These are phyloP conservation scores for Apoda limacodes DNA, from an alignment of 2,888 invertebrate species.

Conservation along the genomic window DNA sequence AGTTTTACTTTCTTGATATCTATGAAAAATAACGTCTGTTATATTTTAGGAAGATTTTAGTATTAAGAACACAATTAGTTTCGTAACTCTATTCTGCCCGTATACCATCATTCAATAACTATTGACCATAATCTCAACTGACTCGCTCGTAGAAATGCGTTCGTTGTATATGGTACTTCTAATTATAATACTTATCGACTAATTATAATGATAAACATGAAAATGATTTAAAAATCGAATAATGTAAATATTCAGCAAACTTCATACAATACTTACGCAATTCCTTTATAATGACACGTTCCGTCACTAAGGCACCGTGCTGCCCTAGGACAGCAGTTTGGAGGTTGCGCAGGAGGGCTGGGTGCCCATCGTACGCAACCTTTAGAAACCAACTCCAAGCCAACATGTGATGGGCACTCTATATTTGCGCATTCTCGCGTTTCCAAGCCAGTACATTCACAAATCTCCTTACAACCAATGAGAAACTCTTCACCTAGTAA, in stretches of 20 bases:
- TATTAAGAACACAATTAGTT: too few species aligned
- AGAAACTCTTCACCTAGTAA: conserved; percentile 84
- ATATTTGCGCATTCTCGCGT: conserved; percentile 80
- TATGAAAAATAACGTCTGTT: too few species aligned
- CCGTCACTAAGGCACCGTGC: conserved; percentile 85
- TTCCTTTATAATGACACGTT: conserved; percentile 80
- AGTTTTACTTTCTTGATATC: too few species aligned
- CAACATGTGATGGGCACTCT: conserved; percentile 86
- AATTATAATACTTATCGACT: too few species aligned
- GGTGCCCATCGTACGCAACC: conserved; percentile 90
- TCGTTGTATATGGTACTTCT: too few species aligned
- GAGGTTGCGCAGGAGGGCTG: conserved; percentile 78
- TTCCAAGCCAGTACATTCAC: conserved; percentile 77
- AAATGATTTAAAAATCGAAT: too few species aligned
- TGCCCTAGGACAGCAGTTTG: conserved; percentile 85
- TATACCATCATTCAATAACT: too few species aligned
- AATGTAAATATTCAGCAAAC: not conserved
- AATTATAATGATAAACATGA: too few species aligned
- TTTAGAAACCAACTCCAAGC: conserved; percentile 86
- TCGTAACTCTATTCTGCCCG: too few species aligned
- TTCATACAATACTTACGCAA: conserved; percentile 47
- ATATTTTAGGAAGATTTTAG: too few species aligned
- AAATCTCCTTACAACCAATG: conserved; percentile 84
- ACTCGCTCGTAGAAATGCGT: too few species aligned
- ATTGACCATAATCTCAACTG: too few species aligned